Conservation (phyloP, 2,888 invertebrate genomes). For the Chaetogeoica ovagalla region DNA sequence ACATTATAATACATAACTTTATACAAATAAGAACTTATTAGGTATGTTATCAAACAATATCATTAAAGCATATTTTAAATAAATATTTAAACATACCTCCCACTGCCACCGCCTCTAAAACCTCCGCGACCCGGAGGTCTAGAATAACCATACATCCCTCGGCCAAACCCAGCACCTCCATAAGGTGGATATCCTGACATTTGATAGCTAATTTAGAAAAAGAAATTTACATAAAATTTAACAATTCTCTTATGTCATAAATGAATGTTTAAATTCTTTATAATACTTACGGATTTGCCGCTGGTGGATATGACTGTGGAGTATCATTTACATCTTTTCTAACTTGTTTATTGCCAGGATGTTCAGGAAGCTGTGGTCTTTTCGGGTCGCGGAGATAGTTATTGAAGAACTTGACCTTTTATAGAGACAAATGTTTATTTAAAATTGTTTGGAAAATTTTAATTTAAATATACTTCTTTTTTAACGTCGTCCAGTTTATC, state of each 20-base stretch:
- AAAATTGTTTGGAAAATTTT: not conserved
- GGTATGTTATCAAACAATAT: not conserved
- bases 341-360: constrained; percentile 67
- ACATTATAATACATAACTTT: not conserved
- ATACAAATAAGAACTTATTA: not conserved
- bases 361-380: constrained; percentile 89
- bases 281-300: constrained; percentile 52
- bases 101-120: constrained; percentile 54
- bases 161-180: constrained; percentile 52
- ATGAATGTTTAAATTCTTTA: too few relatives aligned
- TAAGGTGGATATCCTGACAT: constrained; percentile 52
- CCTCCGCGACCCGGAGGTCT: constrained; percentile 53
- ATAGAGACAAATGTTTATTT: constrained; percentile 29
- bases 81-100: constrained; percentile 50
- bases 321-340: constrained; percentile 62
- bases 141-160: constrained; percentile 54
- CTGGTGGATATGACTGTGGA: constrained; percentile 59
- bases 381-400: constrained; percentile 92
- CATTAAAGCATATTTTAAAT: too few relatives aligned
- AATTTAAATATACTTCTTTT: constrained; percentile 70
- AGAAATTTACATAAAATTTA: not conserved
- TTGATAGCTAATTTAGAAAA: constrained; percentile 26
- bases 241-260: not conserved
- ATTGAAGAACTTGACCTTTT: constrained; percentile 87
- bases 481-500: constrained; percentile 97